Percentiles rank a stretch among this genome's conserved stretches.
Conservation (phyloP, 2,888 invertebrate genomes). For the Sepiola atlantica region DNA sequence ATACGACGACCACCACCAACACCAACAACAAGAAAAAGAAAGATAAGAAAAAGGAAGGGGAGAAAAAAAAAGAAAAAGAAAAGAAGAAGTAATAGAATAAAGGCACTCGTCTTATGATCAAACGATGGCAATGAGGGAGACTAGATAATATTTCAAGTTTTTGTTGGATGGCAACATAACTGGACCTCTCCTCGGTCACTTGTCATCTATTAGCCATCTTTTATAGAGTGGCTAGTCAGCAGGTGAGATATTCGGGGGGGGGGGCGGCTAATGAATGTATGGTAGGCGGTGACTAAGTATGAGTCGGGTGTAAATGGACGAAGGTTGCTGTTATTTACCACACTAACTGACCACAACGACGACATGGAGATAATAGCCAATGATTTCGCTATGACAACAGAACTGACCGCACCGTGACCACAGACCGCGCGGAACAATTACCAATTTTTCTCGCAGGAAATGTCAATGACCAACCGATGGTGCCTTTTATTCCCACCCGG, state of each 20-base stretch:
- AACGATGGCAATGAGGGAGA: background rate
- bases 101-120: background rate
- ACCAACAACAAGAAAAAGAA: background rate
- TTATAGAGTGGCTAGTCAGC: background rate
- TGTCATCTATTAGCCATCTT: background rate
- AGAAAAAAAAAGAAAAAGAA: background rate
- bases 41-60: background rate
- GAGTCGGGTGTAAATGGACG: background rate
- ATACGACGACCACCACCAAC: background rate
- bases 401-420: background rate
- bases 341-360: conserved; percentile 12
- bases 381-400: conserved; percentile 32
- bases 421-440: conserved; percentile 32
- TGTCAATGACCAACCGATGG: background rate
- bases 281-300: background rate
- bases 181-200: background rate
- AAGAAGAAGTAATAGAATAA: too few relatives aligned
- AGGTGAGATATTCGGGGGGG: background rate
- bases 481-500: background rate
- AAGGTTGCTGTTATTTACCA: background rate
- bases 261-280: background rate
- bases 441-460: background rate
- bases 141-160: background rate
- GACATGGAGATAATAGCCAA: background rate
- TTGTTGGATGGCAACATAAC: background rate